These are phyloP conservation scores for Urocynchramus pylzowi DNA, from an alignment of 2,113 vertebrate genomes.

Conservation along the genomic window DNA sequence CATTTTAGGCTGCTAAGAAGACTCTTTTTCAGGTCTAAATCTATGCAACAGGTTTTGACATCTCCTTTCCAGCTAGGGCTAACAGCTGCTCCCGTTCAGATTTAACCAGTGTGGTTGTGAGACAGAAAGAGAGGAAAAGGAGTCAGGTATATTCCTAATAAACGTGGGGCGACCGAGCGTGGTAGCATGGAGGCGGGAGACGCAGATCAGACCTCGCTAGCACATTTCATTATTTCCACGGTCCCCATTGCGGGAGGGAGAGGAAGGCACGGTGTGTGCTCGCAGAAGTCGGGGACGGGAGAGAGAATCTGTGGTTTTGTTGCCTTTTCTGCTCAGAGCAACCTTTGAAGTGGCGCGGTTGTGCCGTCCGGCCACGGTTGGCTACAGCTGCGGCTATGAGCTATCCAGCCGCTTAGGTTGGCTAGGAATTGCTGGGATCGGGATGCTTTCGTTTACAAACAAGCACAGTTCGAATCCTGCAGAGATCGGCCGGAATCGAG, in stretches of 20 bases:
- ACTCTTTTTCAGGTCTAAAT: not conserved
- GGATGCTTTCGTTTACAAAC: not conserved
- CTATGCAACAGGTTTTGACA: conserved; percentile 42
- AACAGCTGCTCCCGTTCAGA: not conserved
- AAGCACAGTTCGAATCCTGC: not conserved
- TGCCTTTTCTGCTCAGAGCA: not conserved
- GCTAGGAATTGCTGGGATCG: not conserved
- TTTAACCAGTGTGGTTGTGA: not conserved
- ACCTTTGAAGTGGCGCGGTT: not conserved
- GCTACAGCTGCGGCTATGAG: not conserved
- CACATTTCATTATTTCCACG: not conserved
- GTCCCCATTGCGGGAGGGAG: not conserved
- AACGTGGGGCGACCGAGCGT: not conserved
- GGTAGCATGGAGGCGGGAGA: not conserved
- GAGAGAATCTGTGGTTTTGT: not conserved
- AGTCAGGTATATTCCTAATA: conserved; percentile 1
- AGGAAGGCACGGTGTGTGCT: not conserved
- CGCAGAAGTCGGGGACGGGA: not conserved
- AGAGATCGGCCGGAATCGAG: not conserved
- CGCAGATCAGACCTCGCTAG: not conserved
- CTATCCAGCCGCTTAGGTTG: not conserved
- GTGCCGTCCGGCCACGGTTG: not conserved
- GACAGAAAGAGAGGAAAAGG: not conserved
- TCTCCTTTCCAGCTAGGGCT: not conserved
- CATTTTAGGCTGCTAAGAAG: conserved; percentile 8